Base-by-base conservation (phyloP, 2,888 invertebrate genomes). In the Drosophila neotestacea region DNA sequence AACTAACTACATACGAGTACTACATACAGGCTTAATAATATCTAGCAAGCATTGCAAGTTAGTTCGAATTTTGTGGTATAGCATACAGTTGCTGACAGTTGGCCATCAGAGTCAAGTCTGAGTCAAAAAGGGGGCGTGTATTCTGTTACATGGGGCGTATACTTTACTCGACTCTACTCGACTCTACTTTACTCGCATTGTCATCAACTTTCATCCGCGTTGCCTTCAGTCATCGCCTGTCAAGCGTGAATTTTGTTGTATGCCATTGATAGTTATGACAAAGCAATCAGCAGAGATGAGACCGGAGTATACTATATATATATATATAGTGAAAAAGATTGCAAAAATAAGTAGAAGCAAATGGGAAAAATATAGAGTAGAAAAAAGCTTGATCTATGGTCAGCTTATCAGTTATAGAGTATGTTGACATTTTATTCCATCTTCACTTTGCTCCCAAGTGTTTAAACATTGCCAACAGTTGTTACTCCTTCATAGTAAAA, bases 221-320 rank as follows among this genome's bases (percentile, higher is more conserved):
- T 50, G 60, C 47, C 61, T 50, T 36, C 67, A 66, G 74, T 42
- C 75, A 55, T 51, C 47, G 78, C 59, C 71, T 79, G 88, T 85
- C 81, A 87, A 72, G 85, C 75, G 79, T 88, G 65, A 85, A 79
- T 79, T 71, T 72, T 63, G 63, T 72, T 79, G 52, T 74, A 55
- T 69, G 76, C 56, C 61, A 59, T 55, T 74, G 60, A 79, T 72
- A 79, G 62, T 83, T 56, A 55, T 44, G 56, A 51, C 68, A 73
- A 78, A 68, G 69, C 79, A 65, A 77, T 73, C 73, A 64, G 22
- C 44, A 52, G 51, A 56, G 44, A 62, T 42, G 41, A 39, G 52
- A 47, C 44, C 22, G 3, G 22, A 13, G 22, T 6, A 16, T 32
- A 16, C 16, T 16, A 16, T 16, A 1, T 32, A n/a, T 4, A 30